Base-by-base conservation (phyloP, 2,797 vertebrate genomes). In the Microcaecilia unicolor region DNA sequence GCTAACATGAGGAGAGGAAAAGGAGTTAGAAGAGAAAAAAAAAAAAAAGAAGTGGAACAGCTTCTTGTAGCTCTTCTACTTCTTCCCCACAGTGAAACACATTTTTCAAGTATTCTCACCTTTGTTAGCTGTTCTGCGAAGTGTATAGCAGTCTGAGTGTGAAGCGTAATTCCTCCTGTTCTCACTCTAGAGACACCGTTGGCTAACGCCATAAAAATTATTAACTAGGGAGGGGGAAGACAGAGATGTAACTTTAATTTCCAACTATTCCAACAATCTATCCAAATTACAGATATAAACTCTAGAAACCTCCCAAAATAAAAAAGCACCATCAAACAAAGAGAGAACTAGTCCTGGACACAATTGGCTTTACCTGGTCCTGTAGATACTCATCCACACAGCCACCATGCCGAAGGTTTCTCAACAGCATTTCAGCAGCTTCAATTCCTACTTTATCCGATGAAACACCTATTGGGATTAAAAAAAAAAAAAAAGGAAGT, bases 381-480 rank as follows among this genome's bases (percentile, higher is more conserved):
- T 99, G 95, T 25, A 99, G 75, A 64, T 92, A 93, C 51, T 99
- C 93, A 9, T 99, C 95, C 48, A 98, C 92, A 9, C 93, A 89
- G 44, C 93, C 94, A 19, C 91, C 90, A 39, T 98, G 89, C 55
- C 90, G 70, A 47, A 98, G 84, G 64, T 95, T 98, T 39, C 79
- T 86, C 29, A 99, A 80, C 16, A 99, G 70, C 79, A 87, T 93
- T 64, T 99, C 94, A 5, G 92, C 92, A 48, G 95, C 95, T 62
- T 98, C 92, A 4, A 88, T 87, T 22, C 93, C 95, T 20, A 96
- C 79, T 57, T 86, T 91, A 65, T 99, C 95, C 23, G 85, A 78
- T 62, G 83, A 86, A 36, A 95, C 88, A 39, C 94, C 95, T 98
- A 50, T 7, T n/a, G n/a, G n/a, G n/a, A n/a, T n/a, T n/a, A n/a